These are phyloP conservation scores for Dallia pectoralis DNA, from an alignment of 2,797 vertebrate genomes.

Conservation along the genomic window DNA sequence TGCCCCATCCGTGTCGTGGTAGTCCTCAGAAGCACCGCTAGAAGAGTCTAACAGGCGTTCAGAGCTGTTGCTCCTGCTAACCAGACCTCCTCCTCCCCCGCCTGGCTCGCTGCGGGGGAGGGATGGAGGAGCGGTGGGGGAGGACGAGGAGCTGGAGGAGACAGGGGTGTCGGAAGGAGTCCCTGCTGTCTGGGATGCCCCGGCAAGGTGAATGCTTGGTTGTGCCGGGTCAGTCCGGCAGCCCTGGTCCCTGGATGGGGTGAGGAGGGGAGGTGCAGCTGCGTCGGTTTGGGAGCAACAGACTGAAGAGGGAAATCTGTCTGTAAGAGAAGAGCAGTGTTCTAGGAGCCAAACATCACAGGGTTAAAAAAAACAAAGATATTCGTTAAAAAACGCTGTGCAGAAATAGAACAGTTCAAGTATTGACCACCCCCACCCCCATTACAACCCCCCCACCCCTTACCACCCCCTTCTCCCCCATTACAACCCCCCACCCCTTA, in stretches of 20 bases:
- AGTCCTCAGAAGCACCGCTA: slow-evolving; percentile 76
- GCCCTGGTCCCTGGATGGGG: slow-evolving; percentile 67
- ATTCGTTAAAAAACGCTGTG: slow-evolving; percentile 36
- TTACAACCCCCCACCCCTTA: slow-evolving; percentile 55
- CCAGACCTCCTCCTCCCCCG: slow-evolving; percentile 64
- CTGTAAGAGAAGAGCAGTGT: neutral
- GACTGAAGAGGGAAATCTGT: neutral
- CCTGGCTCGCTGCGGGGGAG: slow-evolving; percentile 80
- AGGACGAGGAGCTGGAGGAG: slow-evolving; percentile 75
- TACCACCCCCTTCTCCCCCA: slow-evolving; percentile 20
- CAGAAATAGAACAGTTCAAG: slow-evolving; percentile 50
- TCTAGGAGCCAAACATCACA: neutral
- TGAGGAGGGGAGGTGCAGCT: slow-evolving; percentile 57
- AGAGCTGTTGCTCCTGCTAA: slow-evolving; percentile 86
- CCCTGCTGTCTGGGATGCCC: slow-evolving; percentile 55
- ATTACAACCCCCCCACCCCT: slow-evolving; percentile 55
- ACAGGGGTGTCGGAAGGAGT: slow-evolving; percentile 70
- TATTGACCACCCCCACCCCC: slow-evolving; percentile 24
- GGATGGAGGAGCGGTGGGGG: slow-evolving; percentile 71
- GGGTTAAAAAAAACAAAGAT: slow-evolving; percentile 25
- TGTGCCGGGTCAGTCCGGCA: slow-evolving; percentile 79
- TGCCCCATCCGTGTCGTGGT: slow-evolving; percentile 83
- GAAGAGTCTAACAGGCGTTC: slow-evolving; percentile 86
- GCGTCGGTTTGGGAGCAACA: slow-evolving; percentile 64
- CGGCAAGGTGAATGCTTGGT: slow-evolving; percentile 78